Percentiles rank a stretch among this genome's conserved stretches.
These are phyloP conservation scores for Sebastes umbrosus DNA, from an alignment of 2,797 vertebrate species.

Conservation along the genomic window DNA sequence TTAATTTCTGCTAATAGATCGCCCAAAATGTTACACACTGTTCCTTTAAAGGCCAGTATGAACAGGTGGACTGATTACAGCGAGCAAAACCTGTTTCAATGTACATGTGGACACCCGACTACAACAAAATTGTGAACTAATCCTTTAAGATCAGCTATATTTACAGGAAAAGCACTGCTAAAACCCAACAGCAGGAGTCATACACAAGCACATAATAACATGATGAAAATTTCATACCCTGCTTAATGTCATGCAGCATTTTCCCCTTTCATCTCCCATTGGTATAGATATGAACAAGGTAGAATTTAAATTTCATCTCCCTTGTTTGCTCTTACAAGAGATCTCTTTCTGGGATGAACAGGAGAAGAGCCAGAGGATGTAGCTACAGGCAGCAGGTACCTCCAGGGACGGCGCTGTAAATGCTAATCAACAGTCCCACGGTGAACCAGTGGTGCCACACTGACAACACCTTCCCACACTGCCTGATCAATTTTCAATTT, in stretches of 20 bases:
- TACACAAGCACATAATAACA: constrained; percentile 6
- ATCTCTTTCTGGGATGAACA: constrained; percentile 59
- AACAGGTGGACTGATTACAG: too few species aligned
- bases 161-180: constrained; percentile 8
- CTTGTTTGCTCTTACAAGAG: constrained; percentile 54
- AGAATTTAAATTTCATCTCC: constrained; percentile 60
- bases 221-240: constrained; percentile 29
- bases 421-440: constrained; percentile 75
- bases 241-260: constrained; percentile 41
- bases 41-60: too few species aligned
- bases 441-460: constrained; percentile 51
- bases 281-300: constrained; percentile 46
- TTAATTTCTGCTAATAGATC: too few species aligned
- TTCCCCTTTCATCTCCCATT: constrained; percentile 25
- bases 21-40: too few species aligned
- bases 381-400: constrained; percentile 44
- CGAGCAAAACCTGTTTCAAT: not conserved
- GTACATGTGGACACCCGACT: not conserved
- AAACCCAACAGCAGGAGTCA: constrained; percentile 4
- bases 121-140: not conserved
- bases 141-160: not conserved
- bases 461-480: constrained; percentile 62
- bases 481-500: constrained; percentile 86
- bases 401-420: constrained; percentile 69
- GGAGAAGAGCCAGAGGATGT: constrained; percentile 1